These are phyloP conservation scores for Pteronura brasiliensis DNA, from an alignment of 2,113 vertebrate genomes.

Conservation along the genomic window DNA sequence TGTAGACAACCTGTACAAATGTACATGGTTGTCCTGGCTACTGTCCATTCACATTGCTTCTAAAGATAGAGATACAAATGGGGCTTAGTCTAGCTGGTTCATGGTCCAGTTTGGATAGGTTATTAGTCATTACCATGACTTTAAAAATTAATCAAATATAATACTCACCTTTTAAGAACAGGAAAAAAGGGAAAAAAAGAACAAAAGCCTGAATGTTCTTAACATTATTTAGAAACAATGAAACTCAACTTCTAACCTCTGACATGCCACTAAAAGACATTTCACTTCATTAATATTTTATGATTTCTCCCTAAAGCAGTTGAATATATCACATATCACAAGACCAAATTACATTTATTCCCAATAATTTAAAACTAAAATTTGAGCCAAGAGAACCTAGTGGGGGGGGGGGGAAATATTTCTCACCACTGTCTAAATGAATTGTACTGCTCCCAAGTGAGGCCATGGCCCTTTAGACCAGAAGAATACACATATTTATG, in stretches of 20 bases:
- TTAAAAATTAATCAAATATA: slow-evolving; percentile 43
- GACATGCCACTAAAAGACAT: neutral
- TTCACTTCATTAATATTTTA: slow-evolving; percentile 54
- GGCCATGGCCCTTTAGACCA: neutral
- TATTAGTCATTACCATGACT: neutral
- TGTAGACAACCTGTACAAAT: neutral
- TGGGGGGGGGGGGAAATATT: neutral
- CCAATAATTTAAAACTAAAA: slow-evolving; percentile 56
- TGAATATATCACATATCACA: slow-evolving; percentile 52
- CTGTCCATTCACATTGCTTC: neutral
- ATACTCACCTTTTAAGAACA: neutral
- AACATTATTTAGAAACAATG: slow-evolving; percentile 34
- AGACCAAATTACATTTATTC: slow-evolving; percentile 58
- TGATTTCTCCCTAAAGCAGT: slow-evolving; percentile 42
- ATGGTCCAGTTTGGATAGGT: neutral
- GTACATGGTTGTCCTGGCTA: neutral
- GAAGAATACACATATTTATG: slow-evolving; percentile 36
- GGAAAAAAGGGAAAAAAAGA: neutral
- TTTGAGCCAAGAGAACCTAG: slow-evolving; percentile 35
- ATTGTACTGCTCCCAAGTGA: neutral
- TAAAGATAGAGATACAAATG: neutral
- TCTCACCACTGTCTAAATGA: slow-evolving; percentile 50
- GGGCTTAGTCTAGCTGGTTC: neutral
- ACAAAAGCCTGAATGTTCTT: neutral
- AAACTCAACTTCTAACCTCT: slow-evolving; percentile 11